Evolutionary conservation across 2,113 vertebrate species (phyloP).

Genomic region (Prietella phreatophila): DNA sequence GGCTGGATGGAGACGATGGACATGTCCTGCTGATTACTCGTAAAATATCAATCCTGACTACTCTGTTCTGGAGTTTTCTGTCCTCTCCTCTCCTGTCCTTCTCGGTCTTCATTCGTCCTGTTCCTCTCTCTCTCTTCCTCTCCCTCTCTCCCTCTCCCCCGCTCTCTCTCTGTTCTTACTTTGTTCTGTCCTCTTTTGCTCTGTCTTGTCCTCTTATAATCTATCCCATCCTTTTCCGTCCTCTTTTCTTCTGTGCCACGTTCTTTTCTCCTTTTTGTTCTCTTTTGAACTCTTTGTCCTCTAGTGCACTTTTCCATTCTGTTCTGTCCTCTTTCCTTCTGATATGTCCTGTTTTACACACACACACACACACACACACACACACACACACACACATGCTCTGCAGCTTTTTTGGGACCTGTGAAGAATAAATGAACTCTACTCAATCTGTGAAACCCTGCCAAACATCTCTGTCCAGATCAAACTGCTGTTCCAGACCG

Average conservation of each 20-base stretch:
- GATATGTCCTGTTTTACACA: neutral
- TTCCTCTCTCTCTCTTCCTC: too few species aligned
- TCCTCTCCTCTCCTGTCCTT: neutral
- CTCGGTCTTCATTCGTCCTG: neutral
- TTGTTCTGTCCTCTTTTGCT: neutral
- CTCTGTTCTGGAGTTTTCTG: neutral
- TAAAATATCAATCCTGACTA: constrained; percentile 3
- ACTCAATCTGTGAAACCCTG: neutral
- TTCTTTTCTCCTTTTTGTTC: neutral
- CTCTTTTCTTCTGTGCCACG: neutral
- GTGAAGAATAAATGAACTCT: neutral
- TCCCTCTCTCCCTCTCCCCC: too few species aligned
- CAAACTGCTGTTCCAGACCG: constrained; percentile 11
- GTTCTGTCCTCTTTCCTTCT: neutral
- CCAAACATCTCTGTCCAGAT: constrained; percentile 9
- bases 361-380: constrained; percentile 1
- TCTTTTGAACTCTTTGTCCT: neutral
- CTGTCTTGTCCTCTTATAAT: neutral
- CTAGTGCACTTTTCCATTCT: neutral
- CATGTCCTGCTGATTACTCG: constrained; percentile 6
- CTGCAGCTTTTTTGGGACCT: constrained; percentile 30
- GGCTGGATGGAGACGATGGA: constrained; percentile 4
- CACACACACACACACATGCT: neutral
- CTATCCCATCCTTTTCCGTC: neutral
- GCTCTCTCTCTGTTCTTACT: too few species aligned